Conservation (phyloP, 2,888 invertebrate species). For the Matsumyia berberina region DNA sequence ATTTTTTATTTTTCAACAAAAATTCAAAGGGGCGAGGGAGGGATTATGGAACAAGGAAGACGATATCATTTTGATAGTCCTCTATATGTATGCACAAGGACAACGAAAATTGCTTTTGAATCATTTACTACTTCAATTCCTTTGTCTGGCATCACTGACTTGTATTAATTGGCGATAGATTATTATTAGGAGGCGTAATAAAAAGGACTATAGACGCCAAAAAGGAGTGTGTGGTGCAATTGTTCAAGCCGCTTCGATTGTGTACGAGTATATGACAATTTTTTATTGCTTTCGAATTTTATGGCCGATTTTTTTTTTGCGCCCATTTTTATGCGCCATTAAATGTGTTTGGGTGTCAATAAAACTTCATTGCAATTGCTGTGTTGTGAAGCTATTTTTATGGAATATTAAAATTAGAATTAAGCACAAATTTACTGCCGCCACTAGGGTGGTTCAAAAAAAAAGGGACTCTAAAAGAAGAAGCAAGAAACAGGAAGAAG, state of each 20-base stretch:
- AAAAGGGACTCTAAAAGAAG: conserved; percentile 15
- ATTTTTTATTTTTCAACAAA: conserved; percentile 1
- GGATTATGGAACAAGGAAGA: neutral
- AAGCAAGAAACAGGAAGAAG: neutral
- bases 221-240: neutral
- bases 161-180: conserved; percentile 26
- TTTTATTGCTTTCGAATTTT: conserved; percentile 35
- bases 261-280: neutral
- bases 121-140: conserved; percentile 1
- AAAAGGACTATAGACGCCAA: neutral
- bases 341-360: conserved; percentile 55
- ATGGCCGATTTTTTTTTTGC: conserved; percentile 38
- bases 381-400: conserved; percentile 36
- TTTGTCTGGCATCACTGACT: neutral
- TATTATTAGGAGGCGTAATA: conserved; percentile 6
- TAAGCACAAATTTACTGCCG: conserved; percentile 30
- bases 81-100: neutral
- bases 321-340: conserved; percentile 9
- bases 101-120: conserved; percentile 3
- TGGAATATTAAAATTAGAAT: conserved; percentile 59
- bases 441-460: neutral
- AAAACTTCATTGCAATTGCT: conserved; percentile 53
- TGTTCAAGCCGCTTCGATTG: neutral
- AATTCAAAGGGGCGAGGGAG: neutral
- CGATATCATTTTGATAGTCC: neutral